Conservation (phyloP, 2,113 vertebrate species). For the Tetrax tetrax region DNA sequence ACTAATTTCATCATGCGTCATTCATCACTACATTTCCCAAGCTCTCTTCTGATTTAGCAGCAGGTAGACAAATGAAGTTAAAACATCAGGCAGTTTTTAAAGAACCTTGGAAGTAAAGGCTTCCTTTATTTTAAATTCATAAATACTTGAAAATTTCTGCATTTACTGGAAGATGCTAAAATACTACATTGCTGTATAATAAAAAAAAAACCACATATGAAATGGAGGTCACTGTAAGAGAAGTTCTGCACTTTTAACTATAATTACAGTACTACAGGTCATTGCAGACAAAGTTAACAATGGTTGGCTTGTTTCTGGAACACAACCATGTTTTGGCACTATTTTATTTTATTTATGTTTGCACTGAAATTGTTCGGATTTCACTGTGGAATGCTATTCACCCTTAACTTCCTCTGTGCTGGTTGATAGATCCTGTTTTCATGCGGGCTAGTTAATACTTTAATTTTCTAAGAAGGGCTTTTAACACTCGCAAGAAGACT, state of each 20-base stretch:
- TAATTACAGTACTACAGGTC: neutral
- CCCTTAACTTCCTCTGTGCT: neutral
- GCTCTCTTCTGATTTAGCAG: neutral
- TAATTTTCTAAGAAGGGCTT: neutral
- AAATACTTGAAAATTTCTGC: neutral
- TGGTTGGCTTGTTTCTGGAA: neutral
- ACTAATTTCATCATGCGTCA: neutral
- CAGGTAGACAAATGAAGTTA: neutral
- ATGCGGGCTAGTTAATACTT: neutral
- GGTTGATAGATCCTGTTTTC: neutral
- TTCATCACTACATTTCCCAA: neutral
- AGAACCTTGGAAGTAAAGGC: neutral
- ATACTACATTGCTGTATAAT: neutral
- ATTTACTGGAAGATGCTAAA: neutral
- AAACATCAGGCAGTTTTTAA: neutral
- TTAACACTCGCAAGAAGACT: rapidly evolving
- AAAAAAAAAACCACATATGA: rapidly evolving
- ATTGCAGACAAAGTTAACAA: neutral
- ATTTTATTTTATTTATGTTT: neutral
- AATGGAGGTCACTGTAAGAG: neutral
- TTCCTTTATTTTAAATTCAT: neutral
- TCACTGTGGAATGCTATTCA: neutral
- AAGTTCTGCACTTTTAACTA: neutral
- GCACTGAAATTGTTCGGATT: neutral
- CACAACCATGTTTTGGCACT: neutral